phyloP scores from a whole-genome alignment of 2,797 vertebrate species.

The Tiaroga cobitis region DNA sequence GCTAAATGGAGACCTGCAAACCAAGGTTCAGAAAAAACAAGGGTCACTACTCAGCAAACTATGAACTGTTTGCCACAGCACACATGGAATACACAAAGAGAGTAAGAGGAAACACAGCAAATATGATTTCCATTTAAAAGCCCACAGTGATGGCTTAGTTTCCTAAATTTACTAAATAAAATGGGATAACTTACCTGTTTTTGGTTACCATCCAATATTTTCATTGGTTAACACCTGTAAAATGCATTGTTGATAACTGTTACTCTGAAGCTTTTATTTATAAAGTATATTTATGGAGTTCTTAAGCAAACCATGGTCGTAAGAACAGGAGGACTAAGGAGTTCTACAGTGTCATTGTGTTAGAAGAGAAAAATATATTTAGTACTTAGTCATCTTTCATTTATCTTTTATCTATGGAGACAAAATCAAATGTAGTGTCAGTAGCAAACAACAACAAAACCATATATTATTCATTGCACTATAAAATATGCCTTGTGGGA shows the following conservation, averaged over 20 bases:
- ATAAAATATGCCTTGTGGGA: neutral
- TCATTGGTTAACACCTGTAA: neutral
- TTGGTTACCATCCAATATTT: neutral
- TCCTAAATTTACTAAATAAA: neutral
- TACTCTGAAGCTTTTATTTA: neutral
- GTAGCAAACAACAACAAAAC: neutral
- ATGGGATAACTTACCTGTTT: neutral
- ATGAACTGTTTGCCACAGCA: neutral
- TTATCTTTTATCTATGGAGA: neutral
- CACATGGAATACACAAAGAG: neutral
- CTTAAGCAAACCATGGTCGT: neutral
- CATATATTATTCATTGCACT: neutral
- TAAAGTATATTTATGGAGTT: neutral
- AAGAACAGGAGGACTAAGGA: neutral
- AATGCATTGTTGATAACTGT: neutral
- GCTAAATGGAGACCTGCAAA: slow-evolving; percentile 84
- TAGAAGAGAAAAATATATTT: neutral
- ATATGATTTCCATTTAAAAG: neutral
- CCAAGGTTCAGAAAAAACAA: slow-evolving; percentile 77
- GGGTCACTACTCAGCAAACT: neutral
- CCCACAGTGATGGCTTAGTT: neutral
- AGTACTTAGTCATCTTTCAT: neutral
- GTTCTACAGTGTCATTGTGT: neutral
- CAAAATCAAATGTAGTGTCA: neutral
- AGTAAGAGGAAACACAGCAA: neutral